Conservation (phyloP, 2,797 vertebrate genomes). For the Aeoliscus strigatus region DNA sequence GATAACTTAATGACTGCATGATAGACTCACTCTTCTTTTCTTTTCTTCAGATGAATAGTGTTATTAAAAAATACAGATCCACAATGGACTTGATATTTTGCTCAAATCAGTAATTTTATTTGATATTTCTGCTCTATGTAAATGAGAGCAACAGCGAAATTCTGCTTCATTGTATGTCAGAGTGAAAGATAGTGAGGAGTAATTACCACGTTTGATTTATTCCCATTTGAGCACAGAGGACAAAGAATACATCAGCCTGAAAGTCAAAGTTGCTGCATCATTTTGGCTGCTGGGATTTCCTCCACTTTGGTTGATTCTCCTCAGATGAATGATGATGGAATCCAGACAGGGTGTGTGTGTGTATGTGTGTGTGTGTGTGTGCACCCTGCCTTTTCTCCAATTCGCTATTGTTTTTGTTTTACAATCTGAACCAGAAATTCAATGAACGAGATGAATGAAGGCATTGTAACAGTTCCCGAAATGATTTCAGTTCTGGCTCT, state of each 20-base stretch:
- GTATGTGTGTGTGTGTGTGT: slow-evolving; percentile 5
- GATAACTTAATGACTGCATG: too few species aligned
- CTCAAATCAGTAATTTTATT: too few species aligned
- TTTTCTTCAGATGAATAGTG: too few species aligned
- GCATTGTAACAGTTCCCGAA: too few species aligned
- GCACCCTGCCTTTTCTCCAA: slow-evolving; percentile 9
- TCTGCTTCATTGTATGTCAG: slow-evolving; percentile 18
- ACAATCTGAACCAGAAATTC: too few species aligned
- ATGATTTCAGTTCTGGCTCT: too few species aligned
- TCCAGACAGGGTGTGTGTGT: too few species aligned
- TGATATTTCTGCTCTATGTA: slow-evolving; percentile 3
- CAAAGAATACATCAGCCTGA: slow-evolving; percentile 29
- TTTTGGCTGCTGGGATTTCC: slow-evolving; percentile 25
- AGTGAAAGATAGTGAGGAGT: slow-evolving; percentile 1
- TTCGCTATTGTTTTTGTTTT: slow-evolving; percentile 1
- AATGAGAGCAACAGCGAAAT: slow-evolving; percentile 12
- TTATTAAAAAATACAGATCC: too few species aligned
- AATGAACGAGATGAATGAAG: too few species aligned
- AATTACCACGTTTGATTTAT: slow-evolving; percentile 17
- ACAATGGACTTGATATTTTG: too few species aligned
- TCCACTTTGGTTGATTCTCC: slow-evolving; percentile 19
- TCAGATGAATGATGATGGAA: slow-evolving; percentile 11
- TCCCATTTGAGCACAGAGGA: slow-evolving; percentile 14
- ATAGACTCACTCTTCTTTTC: too few species aligned
- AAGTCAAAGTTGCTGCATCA: slow-evolving; percentile 31